Conservation (phyloP, 2,888 invertebrate genomes). For the Leistus spinibarbis region DNA sequence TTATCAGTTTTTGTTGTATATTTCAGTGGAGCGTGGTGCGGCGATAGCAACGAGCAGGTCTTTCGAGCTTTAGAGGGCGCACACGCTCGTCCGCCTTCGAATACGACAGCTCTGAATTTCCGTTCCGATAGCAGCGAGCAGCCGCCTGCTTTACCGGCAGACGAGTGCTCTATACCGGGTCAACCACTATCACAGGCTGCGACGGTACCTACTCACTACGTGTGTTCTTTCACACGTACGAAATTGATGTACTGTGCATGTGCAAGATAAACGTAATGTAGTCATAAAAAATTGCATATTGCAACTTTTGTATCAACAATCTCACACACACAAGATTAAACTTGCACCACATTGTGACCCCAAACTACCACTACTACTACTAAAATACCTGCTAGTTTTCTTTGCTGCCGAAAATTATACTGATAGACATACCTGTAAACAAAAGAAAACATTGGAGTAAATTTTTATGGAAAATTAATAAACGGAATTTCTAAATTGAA, state of each 20-base stretch:
- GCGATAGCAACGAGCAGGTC: background rate
- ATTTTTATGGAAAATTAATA: too few species aligned
- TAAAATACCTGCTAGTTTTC: background rate
- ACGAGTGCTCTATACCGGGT: background rate
- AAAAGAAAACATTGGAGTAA: too few species aligned
- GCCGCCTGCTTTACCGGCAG: background rate
- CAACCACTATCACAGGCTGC: background rate
- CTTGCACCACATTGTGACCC: background rate
- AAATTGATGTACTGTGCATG: background rate
- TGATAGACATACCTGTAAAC: too few species aligned
- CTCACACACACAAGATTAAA: background rate
- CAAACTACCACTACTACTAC: too few species aligned
- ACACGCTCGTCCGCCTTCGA: background rate
- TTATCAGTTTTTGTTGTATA: conserved; percentile 6
- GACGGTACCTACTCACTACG: background rate
- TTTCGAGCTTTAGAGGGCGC: background rate
- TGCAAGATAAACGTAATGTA: background rate
- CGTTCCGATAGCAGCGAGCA: background rate
- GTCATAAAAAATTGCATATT: background rate
- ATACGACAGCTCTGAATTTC: background rate
- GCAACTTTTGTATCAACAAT: background rate
- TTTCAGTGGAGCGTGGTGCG: background rate
- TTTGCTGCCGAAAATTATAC: background rate
- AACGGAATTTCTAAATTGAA: too few species aligned
- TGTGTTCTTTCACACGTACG: conserved; percentile 5